Conservation (phyloP, 2,797 vertebrate genomes). For the Sebastes hubbsi region DNA sequence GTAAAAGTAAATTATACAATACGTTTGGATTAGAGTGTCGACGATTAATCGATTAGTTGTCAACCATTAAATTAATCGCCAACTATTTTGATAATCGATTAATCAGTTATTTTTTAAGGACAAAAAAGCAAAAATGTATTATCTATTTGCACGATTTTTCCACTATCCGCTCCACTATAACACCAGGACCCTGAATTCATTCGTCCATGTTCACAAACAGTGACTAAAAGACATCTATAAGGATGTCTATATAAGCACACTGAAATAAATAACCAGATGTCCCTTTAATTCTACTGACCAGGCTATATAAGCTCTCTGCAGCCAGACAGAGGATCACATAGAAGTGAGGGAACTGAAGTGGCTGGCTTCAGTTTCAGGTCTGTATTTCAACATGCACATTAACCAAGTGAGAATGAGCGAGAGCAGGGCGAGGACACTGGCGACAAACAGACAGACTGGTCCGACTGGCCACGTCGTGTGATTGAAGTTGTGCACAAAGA, state of each 20-base stretch:
- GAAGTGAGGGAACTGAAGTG: not conserved
- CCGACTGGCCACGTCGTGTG: conserved; percentile 74
- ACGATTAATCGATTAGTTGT: too few relatives aligned
- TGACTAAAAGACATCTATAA: not conserved
- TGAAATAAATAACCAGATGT: not conserved
- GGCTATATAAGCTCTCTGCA: not conserved
- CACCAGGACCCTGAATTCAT: not conserved
- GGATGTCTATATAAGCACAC: not conserved
- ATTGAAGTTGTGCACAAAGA: conserved; percentile 85
- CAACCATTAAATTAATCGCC: too few relatives aligned
- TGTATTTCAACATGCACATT: conserved; percentile 84
- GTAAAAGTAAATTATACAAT: not conserved
- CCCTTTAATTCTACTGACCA: not conserved
- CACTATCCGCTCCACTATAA: too few relatives aligned
- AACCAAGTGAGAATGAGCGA: conserved; percentile 85
- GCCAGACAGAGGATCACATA: not conserved
- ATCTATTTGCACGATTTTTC: too few relatives aligned
- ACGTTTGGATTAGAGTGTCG: not conserved
- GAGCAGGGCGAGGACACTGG: conserved; percentile 84
- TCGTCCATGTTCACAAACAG: not conserved
- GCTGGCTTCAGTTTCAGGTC: conserved; percentile 68
- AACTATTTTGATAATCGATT: too few relatives aligned
- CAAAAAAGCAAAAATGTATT: too few relatives aligned
- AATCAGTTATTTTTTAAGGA: too few relatives aligned
- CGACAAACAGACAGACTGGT: conserved; percentile 80